Conservation (phyloP, 1,140 invertebrate genomes). For the Ceratina calcarata region DNA sequence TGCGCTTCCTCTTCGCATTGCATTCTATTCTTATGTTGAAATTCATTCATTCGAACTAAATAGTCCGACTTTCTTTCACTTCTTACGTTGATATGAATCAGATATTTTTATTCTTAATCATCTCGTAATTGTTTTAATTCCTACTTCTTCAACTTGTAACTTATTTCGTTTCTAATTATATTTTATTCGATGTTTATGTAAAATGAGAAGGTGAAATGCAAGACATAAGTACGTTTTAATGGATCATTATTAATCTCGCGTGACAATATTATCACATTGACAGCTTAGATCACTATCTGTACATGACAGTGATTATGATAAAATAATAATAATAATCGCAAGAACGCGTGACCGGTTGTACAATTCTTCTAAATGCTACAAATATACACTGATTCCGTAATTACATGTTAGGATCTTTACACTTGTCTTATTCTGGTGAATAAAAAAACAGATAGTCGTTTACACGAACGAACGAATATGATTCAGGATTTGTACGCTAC, state of each 20-base stretch:
- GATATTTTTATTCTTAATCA: too few relatives aligned
- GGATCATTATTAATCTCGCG: slow-evolving; percentile 78
- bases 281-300: slow-evolving; percentile 79
- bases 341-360: slow-evolving; percentile 74
- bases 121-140: too few relatives aligned
- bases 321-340: slow-evolving; percentile 69
- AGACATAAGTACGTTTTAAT: slow-evolving; percentile 67
- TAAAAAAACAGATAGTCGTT: too few relatives aligned
- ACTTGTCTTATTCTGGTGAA: too few relatives aligned
- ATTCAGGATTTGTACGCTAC: too few relatives aligned
- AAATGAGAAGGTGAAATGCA: slow-evolving; percentile 3
- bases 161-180: too few relatives aligned
- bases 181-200: too few relatives aligned
- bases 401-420: background rate
- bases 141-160: too few relatives aligned
- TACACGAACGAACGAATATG: too few relatives aligned
- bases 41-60: background rate
- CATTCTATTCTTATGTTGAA: background rate
- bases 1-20: background rate
- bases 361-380: slow-evolving; percentile 75
- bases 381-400: slow-evolving; percentile 78
- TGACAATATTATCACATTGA: slow-evolving; percentile 78
- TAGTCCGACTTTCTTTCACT: background rate
- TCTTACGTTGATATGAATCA: too few relatives aligned
- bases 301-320: slow-evolving; percentile 73